These are phyloP conservation scores for Zoanthus gigantus DNA, from an alignment of 92 coral and sea anemone genomes.

Conservation along the genomic window DNA sequence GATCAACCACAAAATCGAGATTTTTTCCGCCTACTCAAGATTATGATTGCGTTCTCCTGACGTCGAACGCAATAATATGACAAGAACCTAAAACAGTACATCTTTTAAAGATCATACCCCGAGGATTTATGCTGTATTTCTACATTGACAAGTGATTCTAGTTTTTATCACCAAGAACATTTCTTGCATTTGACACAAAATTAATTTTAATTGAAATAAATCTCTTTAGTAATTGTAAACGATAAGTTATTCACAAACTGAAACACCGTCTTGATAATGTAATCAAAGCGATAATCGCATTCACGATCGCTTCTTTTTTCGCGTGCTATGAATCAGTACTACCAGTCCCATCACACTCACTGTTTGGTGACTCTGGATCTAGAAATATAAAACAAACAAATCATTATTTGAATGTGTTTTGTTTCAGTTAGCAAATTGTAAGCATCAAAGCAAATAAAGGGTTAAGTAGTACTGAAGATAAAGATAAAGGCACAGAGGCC, in stretches of 20 bases:
- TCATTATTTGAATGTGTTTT: no score
- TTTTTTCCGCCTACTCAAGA: no score
- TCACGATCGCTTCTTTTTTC: not conserved
- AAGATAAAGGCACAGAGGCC: no score
- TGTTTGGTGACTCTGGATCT: constrained; percentile 11
- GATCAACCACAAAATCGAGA: no score
- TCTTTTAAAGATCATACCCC: no score
- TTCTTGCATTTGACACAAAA: no score
- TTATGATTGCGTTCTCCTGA: no score
- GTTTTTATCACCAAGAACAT: no score
- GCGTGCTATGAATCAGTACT: not conserved
- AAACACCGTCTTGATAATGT: not conserved
- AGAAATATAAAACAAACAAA: not conserved
- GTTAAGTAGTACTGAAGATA: not conserved
- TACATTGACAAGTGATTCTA: no score
- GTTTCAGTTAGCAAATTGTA: not conserved
- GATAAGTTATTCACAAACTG: not conserved
- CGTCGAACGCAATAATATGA: no score
- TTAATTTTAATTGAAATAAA: not conserved
- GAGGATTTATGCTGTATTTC: no score
- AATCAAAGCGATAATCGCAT: not conserved
- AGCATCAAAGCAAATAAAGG: not conserved
- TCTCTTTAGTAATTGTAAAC: not conserved
- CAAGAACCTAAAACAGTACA: no score
- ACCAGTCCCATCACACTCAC: not conserved